Conservation (phyloP, 2,888 invertebrate genomes). For the Ischnus inquisitorius region DNA sequence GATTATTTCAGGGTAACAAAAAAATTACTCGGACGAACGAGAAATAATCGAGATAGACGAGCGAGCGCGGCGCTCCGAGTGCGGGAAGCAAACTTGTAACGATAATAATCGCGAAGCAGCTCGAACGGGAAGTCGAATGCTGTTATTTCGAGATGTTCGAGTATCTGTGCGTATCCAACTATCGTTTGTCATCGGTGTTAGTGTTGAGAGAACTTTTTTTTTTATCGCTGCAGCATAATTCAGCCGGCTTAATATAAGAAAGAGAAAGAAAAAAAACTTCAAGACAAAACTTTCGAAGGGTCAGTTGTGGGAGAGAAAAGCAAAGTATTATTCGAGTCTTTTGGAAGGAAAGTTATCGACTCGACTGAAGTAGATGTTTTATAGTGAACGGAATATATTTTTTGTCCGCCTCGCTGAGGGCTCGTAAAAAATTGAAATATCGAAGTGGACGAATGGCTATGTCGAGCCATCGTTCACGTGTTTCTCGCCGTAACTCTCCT, state of each 20-base stretch:
- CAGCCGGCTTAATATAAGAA: conserved; percentile 23
- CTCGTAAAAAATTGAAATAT: conserved; percentile 32
- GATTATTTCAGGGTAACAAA: no score
- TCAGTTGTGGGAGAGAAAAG: conserved; percentile 14
- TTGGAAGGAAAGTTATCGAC: conserved; percentile 36
- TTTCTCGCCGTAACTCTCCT: conserved; percentile 40
- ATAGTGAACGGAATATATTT: conserved; percentile 50
- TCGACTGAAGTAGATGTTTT: conserved; percentile 53
- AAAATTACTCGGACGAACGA: no score
- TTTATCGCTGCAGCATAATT: conserved; percentile 13
- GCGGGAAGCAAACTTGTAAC: not conserved
- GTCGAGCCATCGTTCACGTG: conserved; percentile 47
- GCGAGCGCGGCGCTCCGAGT: not conserved
- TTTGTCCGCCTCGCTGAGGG: conserved; percentile 5
- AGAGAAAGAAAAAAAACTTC: conserved; percentile 16
- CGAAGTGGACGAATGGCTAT: conserved; percentile 47
- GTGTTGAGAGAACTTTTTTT: conserved; percentile 33
- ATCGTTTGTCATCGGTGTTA: conserved; percentile 24
- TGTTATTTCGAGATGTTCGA: not conserved
- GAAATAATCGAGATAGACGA: not conserved
- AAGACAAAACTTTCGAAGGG: conserved; percentile 40
- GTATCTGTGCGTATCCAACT: conserved; percentile 12
- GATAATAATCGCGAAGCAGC: not conserved
- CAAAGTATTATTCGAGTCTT: conserved; percentile 35
- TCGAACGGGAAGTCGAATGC: not conserved